phyloP scores from a whole-genome alignment of 2,888 invertebrate genomes.

The Candidula unifasciata region DNA sequence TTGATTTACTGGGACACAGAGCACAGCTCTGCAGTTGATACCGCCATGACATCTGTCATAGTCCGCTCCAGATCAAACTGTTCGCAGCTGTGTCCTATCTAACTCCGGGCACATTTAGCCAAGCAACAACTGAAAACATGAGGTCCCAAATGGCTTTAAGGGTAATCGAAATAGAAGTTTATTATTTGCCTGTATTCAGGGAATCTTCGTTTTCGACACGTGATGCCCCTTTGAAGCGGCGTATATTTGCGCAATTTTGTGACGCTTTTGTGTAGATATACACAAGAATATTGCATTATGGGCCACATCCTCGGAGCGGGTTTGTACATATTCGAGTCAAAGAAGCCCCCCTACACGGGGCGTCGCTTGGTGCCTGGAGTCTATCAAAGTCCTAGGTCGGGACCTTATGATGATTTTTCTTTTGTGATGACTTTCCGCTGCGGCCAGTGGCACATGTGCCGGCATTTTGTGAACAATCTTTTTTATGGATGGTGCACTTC shows the following conservation, averaged over 20 bases:
- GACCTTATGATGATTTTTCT: background rate
- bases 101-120: slow-evolving; percentile 4
- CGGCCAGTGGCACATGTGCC: slow-evolving; percentile 10
- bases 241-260: slow-evolving; percentile 26
- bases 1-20: background rate
- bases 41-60: background rate
- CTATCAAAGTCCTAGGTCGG: background rate
- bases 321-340: background rate
- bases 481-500: background rate
- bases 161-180: background rate
- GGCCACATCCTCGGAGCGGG: background rate
- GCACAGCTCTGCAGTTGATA: background rate
- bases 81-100: background rate
- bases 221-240: background rate
- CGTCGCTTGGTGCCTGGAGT: background rate
- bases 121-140: slow-evolving; percentile 13
- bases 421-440: background rate
- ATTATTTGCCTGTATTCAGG: background rate
- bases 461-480: slow-evolving; percentile 13
- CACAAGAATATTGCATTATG: background rate
- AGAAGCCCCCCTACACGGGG: background rate
- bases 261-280: background rate
- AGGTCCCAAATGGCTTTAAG: background rate
- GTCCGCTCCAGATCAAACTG: background rate
- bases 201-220: background rate